Percentiles rank a stretch among this genome's conserved stretches.
Conservation (phyloP, 2,888 invertebrate genomes). For the Spicauda simplicius region DNA sequence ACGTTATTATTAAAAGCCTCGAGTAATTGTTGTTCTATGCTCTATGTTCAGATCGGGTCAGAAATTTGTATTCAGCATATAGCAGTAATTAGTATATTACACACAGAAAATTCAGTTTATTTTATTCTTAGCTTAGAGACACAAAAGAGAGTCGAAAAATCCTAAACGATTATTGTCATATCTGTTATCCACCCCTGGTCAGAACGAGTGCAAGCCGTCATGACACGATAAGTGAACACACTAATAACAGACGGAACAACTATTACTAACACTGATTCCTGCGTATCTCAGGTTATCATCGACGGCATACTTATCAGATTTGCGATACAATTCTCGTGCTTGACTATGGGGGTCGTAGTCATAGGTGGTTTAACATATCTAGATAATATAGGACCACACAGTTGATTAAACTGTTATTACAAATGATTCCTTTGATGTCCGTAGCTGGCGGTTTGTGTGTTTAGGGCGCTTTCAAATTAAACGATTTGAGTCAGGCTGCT, state of each 20-base stretch:
- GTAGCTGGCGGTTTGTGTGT: no score
- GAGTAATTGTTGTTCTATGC: no score
- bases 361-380: not conserved
- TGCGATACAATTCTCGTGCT: not conserved
- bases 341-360: not conserved
- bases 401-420: not conserved
- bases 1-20: no score
- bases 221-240: constrained; percentile 64
- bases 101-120: no score
- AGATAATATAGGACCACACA: not conserved
- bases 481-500: no score
- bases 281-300: constrained; percentile 26
- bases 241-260: constrained; percentile 51
- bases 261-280: constrained; percentile 36
- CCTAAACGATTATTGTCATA: not conserved
- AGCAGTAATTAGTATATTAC: no score
- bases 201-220: constrained; percentile 44
- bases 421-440: constrained; percentile 4
- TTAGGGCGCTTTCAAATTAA: no score
- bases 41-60: no score
- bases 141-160: no score
- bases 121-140: no score
- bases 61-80: no score
- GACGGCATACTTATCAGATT: not conserved
- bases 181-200: constrained; percentile 38